Conservation (phyloP, 2,888 invertebrate genomes). For the Brachyopa scutellaris region DNA sequence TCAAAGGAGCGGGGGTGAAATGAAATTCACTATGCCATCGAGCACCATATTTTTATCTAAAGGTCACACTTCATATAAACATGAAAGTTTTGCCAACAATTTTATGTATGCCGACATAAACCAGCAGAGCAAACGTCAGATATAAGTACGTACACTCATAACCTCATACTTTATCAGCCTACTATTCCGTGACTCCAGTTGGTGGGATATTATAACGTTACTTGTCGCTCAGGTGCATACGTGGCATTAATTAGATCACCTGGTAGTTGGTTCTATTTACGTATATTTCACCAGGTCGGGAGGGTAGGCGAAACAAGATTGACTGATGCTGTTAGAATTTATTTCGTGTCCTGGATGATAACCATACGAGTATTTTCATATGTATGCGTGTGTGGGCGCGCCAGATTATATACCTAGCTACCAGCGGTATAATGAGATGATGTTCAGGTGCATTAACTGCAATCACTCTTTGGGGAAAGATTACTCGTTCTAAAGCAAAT, state of each 20-base stretch:
- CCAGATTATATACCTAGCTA: slow-evolving; percentile 8
- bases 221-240: slow-evolving; percentile 15
- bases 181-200: no score
- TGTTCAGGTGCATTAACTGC: not conserved
- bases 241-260: slow-evolving; percentile 45
- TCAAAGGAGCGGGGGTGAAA: no score
- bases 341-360: slow-evolving; percentile 2
- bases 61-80: no score
- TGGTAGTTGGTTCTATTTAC: not conserved
- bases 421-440: not conserved
- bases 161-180: no score
- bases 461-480: slow-evolving; percentile 8
- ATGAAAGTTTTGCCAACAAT: no score
- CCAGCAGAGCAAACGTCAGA: no score
- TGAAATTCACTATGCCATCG: no score
- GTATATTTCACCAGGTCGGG: not conserved
- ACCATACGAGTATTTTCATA: no score
- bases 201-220: slow-evolving; percentile 9
- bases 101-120: no score
- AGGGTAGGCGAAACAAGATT: not conserved
- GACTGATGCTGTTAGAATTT: slow-evolving; percentile 17
- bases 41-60: no score
- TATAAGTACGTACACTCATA: no score
- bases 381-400: no score
- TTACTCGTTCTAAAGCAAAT: not conserved